A percentile compares a stretch with the other conserved stretches of the same genome.
Evolutionary conservation across 2,888 invertebrate genomes (phyloP).

Genomic region (Pyralis farinalis): DNA sequence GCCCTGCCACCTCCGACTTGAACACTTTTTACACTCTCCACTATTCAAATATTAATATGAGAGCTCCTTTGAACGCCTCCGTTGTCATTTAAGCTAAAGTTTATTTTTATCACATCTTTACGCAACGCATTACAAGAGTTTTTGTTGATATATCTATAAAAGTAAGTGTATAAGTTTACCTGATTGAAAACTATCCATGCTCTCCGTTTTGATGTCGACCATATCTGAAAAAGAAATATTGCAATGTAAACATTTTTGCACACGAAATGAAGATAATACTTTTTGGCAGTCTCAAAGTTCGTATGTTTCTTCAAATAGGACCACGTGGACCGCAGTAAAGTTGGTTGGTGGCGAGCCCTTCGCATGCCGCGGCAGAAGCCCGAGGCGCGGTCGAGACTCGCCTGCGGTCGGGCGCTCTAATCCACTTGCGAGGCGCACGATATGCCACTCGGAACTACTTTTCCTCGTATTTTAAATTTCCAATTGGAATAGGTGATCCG

Average conservation of each 20-base stretch:
- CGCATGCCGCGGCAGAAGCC: conserved; percentile 25
- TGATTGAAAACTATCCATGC: conserved; percentile 75
- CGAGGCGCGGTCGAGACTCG: conserved; percentile 40
- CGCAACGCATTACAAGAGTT: conserved; percentile 26
- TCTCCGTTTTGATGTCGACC: conserved; percentile 69
- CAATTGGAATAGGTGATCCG: conserved; percentile 63
- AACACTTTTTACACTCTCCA: conserved; percentile 65
- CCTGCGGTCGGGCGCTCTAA: conserved; percentile 59
- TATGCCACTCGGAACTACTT: conserved; percentile 45
- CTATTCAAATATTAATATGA: conserved; percentile 73
- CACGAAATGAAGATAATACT: not conserved
- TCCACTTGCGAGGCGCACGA: conserved; percentile 52
- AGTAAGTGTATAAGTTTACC: conserved; percentile 41
- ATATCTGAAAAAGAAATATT: conserved; percentile 57
- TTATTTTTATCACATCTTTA: conserved; percentile 33
- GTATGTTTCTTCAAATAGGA: conserved; percentile 29
- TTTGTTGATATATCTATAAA: conserved; percentile 13
- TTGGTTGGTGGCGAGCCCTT: conserved; percentile 28
- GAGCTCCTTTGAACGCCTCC: conserved; percentile 30
- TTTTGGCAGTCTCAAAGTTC: conserved; percentile 19
- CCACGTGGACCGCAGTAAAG: conserved; percentile 35
- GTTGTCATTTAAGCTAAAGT: conserved; percentile 40
- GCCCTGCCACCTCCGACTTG: conserved; percentile 58
- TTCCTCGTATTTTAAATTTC: conserved; percentile 68
- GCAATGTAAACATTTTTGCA: conserved; percentile 10